Evolutionary conservation across 2,888 invertebrate genomes (phyloP).

Genomic region (Chesias legatella): DNA sequence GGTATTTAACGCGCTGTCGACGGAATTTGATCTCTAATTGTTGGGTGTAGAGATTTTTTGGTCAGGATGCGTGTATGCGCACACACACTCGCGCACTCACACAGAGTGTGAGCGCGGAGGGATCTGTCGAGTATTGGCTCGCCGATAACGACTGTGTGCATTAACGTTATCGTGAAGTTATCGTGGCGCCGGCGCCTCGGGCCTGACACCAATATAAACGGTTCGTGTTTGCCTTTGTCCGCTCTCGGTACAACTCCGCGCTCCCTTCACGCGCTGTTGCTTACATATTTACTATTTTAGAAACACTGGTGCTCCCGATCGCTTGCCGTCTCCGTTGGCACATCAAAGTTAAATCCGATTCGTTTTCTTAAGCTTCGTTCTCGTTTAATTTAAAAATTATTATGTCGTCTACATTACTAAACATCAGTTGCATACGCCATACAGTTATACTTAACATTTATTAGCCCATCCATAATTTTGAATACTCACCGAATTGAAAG

Average conservation of each 20-base stretch:
- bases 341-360: conserved; percentile 2
- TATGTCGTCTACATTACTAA: conserved; percentile 23
- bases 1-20: conserved; percentile 23
- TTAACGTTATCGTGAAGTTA: conserved; percentile 72
- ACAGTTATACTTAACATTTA: conserved; percentile 24
- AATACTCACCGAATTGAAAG: conserved; percentile 27
- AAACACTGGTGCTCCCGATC: conserved; percentile 9
- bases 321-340: background rate
- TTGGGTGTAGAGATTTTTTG: conserved; percentile 28
- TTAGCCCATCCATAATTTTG: conserved; percentile 27
- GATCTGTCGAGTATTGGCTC: conserved; percentile 40
- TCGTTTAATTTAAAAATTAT: conserved; percentile 18
- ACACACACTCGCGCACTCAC: too few relatives aligned
- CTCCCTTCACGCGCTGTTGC: conserved; percentile 19
- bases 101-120: conserved; percentile 45
- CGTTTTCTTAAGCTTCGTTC: conserved; percentile 18
- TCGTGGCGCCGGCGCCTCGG: conserved; percentile 73
- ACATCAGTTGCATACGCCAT: conserved; percentile 17
- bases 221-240: conserved; percentile 52
- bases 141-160: conserved; percentile 69
- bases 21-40: conserved; percentile 46
- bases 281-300: conserved; percentile 23
- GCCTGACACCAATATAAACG: conserved; percentile 53
- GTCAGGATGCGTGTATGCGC: conserved; percentile 20
- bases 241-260: conserved; percentile 37